Base-by-base conservation (phyloP, 1,140 invertebrate genomes). In the Contarinia nasturtii region DNA sequence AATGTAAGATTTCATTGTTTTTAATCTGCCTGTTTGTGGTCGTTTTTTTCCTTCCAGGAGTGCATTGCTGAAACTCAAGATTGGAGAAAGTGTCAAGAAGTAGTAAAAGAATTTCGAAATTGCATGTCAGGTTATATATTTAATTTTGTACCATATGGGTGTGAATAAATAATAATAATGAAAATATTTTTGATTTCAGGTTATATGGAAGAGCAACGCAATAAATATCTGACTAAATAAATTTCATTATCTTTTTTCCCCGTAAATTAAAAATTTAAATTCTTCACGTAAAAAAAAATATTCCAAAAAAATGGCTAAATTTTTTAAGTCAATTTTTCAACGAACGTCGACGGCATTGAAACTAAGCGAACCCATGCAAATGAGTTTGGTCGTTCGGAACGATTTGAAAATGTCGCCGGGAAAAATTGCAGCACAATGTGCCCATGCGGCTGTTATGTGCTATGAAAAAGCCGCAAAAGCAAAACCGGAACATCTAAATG, bases 51-150 rank as follows among this genome's bases (percentile, higher is more conserved):
- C 60, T 74, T 73, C 42, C 62, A 89, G 80, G 83, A 90, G 57
- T 94, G 90, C 59, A 89, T 91, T 60, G 81, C 80, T 22, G 82
- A 85, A 52, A 79, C 76, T 0, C 77, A 79, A 58, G 90, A 94
- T 55, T 94, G 89, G 89, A 77, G 89, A 56, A 78, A 84, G 63
- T 94, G 89, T 63, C 85, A 91, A 61, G 64, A 72, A n/a, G 67
- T 76, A 64, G 80, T 91, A 0, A 71, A 76, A 56, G 74, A 80
- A 48, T 92, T 93, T 59, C 77, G 72, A 63, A 59, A 67, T 4
- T 94, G 87, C 60, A 87, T 92, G 68, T 62, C 70, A 46, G 58
- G 69, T n/a, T n/a, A n/a, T n/a, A n/a, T n/a, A n/a, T n/a, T n/a
- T n/a, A n/a, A n/a, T n/a, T n/a, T n/a, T n/a, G n/a, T n/a, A n/a